Conservation (phyloP, 2,888 invertebrate genomes). For the Dicycla oo region DNA sequence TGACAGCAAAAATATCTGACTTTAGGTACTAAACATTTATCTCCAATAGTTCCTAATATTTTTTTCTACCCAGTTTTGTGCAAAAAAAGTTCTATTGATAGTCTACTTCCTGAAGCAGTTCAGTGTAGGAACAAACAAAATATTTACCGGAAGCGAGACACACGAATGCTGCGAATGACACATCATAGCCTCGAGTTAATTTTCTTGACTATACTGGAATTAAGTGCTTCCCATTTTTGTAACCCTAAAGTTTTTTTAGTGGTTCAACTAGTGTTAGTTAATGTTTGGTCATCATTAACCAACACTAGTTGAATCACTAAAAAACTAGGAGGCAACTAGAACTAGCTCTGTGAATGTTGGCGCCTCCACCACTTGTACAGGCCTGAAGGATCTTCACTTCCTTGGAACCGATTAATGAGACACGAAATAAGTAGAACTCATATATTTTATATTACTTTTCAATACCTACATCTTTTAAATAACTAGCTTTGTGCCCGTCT, state of each 20-base stretch:
- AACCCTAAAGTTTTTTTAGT: conserved; percentile 29
- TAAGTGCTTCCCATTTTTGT: conserved; percentile 47
- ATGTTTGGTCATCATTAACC: neutral
- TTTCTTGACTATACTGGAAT: conserved; percentile 34
- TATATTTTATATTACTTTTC: too few relatives aligned
- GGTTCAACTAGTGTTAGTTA: conserved; percentile 21
- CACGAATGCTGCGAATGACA: conserved; percentile 43
- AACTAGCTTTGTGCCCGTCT: too few relatives aligned
- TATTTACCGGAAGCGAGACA: conserved; percentile 35
- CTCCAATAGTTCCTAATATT: neutral
- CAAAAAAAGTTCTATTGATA: conserved; percentile 3
- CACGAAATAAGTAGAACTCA: too few relatives aligned
- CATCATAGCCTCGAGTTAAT: conserved; percentile 38
- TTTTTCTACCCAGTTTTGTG: conserved; percentile 10
- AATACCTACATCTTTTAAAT: too few relatives aligned
- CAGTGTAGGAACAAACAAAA: conserved; percentile 24
- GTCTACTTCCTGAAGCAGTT: conserved; percentile 14
- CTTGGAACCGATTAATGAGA: too few relatives aligned
- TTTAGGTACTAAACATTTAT: neutral
- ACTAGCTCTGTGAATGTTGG: too few relatives aligned
- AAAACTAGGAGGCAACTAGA: neutral
- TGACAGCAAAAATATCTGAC: conserved; percentile 30
- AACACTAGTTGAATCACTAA: neutral
- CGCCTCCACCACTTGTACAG: too few relatives aligned
- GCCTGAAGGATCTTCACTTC: too few relatives aligned